Evolutionary conservation across 2,888 invertebrate genomes (phyloP).

Genomic region (Gastracanthus pulcherrimus): DNA sequence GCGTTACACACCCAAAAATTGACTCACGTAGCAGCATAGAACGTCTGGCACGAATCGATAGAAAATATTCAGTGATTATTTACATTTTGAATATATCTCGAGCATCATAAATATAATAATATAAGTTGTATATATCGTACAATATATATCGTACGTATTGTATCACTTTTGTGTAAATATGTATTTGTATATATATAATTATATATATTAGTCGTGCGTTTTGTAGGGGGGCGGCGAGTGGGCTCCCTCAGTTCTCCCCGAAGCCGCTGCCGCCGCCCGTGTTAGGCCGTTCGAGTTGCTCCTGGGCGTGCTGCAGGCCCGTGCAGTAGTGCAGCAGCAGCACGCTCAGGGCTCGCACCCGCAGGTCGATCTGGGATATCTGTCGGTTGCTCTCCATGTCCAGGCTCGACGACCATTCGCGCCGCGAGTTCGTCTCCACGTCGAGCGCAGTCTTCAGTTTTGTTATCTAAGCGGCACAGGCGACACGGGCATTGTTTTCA

Average conservation of each 20-base stretch:
- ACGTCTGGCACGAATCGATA: conserved; percentile 23
- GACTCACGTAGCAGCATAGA: conserved; percentile 60
- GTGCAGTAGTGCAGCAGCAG: conserved; percentile 97
- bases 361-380: conserved; percentile 85
- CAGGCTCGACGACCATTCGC: conserved; percentile 70
- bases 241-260: not conserved
- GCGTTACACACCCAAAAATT: conserved; percentile 45
- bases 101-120: not conserved
- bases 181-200: no score
- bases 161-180: conserved; percentile 1
- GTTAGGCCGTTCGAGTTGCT: conserved; percentile 67
- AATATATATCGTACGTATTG: not conserved
- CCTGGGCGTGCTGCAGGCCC: conserved; percentile 91
- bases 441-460: conserved; percentile 88
- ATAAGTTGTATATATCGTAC: not conserved
- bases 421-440: conserved; percentile 82
- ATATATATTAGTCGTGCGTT: not conserved
- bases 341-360: conserved; percentile 93
- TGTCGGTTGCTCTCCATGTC: conserved; percentile 70
- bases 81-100: conserved; percentile 1
- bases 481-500: no score
- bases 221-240: not conserved
- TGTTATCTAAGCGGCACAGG: no score
- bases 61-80: conserved; percentile 30
- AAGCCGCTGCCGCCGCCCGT: not conserved